Base-by-base conservation (phyloP, 2,888 invertebrate species). In the Gnatocerus cornutus region DNA sequence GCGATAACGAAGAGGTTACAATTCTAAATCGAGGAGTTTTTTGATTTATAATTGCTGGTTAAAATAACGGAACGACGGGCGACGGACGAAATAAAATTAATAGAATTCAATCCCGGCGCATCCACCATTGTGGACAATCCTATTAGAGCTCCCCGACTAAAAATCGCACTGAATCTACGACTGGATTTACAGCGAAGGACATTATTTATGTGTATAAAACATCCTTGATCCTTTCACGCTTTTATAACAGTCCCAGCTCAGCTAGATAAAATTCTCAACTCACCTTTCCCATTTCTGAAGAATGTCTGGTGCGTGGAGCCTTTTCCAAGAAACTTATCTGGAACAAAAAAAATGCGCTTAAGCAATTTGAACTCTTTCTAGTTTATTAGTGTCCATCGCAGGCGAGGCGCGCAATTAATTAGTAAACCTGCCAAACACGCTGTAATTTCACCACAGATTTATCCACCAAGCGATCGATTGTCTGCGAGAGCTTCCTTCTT, bases 401-500 rank as follows among this genome's bases (percentile, higher is more conserved):
- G 13, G 14, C 10, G 46, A 9, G 43, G 10, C 46, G 16, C 8
- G 46, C 13, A 14, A 46, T 46, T 46, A 46, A 46, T 46, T 16
- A 46, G 14, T 6, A 9, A 46, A 46, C 46, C 13, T 46, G 14
- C 14, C 16, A n/a, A 16, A 46, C 43, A 43, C 37, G 37, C 1
- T 37, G 37, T 37, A 10, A 9, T 9, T n/a, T 37, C 37, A 10
- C 37, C 37, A 21, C 21, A 13, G 43, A 6, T 6, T 13, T 6
- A 43, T 13, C 43, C 1, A 12, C 12, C 12, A 9, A 13, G 12
- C 3, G 43, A 43, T 43, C 43, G 43, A 43, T 43, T 12, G 43
- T 10, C 10, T 37, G 37, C 12, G 43, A 43, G 5, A 43, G 10
- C 10, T 13, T 13, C 43, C 69, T 65, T 69, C 72, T 72, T 69